Conservation (phyloP, 2,113 vertebrate genomes). For the Fulica atra region DNA sequence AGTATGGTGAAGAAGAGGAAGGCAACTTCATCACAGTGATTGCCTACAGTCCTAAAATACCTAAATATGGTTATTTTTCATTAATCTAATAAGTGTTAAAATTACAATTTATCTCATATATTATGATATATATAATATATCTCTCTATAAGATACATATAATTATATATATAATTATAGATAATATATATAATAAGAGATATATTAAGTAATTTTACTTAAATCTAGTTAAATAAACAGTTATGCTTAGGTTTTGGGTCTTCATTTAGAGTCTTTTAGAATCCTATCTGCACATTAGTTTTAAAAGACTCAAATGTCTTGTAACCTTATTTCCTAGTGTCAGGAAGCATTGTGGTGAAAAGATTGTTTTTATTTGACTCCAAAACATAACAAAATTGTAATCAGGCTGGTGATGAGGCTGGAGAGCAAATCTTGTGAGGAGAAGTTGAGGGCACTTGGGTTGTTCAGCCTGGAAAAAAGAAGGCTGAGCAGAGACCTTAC, state of each 20-base stretch:
- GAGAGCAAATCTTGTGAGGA: too few species aligned
- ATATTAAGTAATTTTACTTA: background rate
- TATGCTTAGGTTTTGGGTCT: too few species aligned
- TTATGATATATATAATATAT: too few species aligned
- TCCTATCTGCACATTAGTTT: background rate
- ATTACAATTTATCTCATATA: background rate
- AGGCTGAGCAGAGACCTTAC: background rate
- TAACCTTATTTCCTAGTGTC: background rate
- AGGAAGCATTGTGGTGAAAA: background rate
- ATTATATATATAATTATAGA: too few species aligned
- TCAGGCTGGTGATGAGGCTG: too few species aligned
- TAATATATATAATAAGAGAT: too few species aligned
- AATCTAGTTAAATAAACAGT: background rate
- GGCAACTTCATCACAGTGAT: background rate
- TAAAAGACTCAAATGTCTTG: background rate
- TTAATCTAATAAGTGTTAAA: background rate
- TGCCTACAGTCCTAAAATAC: too few species aligned
- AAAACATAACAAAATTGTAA: background rate
- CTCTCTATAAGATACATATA: too few species aligned
- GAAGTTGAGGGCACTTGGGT: too few species aligned
- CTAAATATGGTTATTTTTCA: too few species aligned
- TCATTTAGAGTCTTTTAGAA: background rate
- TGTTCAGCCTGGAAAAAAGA: too few species aligned
- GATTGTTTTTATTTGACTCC: accelerated
- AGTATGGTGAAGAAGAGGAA: background rate